Conservation (phyloP, 1,140 invertebrate genomes). For the Bombyx mori region DNA sequence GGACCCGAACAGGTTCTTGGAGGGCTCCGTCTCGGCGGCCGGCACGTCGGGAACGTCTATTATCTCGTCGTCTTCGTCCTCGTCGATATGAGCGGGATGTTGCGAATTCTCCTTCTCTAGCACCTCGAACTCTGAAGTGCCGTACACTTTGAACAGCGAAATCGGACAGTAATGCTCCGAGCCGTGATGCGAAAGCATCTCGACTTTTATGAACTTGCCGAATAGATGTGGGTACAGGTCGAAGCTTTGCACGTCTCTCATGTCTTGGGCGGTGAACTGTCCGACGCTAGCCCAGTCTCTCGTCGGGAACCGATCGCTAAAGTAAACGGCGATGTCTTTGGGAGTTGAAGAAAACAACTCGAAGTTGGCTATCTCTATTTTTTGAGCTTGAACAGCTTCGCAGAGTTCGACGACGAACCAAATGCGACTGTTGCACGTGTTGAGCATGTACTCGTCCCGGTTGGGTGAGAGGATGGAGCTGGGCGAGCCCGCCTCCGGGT, state of each 20-base stretch:
- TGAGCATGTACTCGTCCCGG: slow-evolving; percentile 97
- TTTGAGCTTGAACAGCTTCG: slow-evolving; percentile 95
- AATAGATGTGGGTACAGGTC: slow-evolving; percentile 84
- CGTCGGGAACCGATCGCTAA: slow-evolving; percentile 92
- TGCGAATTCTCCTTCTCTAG: slow-evolving; percentile 82
- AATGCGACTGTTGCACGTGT: slow-evolving; percentile 91
- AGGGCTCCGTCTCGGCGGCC: slow-evolving; percentile 57
- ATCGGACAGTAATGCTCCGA: slow-evolving; percentile 98
- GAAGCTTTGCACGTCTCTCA: slow-evolving; percentile 91
- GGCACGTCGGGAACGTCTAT: slow-evolving; percentile 66
- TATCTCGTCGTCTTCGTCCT: slow-evolving; percentile 77
- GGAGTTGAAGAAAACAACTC: slow-evolving; percentile 98
- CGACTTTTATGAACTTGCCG: slow-evolving; percentile 94
- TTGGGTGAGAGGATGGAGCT: slow-evolving; percentile 88
- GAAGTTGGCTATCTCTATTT: slow-evolving; percentile 97
- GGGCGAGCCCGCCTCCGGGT: slow-evolving; percentile 90
- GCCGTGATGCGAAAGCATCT: slow-evolving; percentile 94
- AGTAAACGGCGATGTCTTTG: slow-evolving; percentile 88
- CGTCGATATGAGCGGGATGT: slow-evolving; percentile 72
- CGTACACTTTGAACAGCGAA: slow-evolving; percentile 91
- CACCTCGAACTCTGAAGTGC: slow-evolving; percentile 92
- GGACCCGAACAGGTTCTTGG: slow-evolving; percentile 84
- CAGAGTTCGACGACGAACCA: slow-evolving; percentile 99
- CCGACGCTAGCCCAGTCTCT: slow-evolving; percentile 93
- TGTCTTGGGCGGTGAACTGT: slow-evolving; percentile 89